Base-by-base conservation (phyloP, 2,888 invertebrate species). In the Merodon equestris region DNA sequence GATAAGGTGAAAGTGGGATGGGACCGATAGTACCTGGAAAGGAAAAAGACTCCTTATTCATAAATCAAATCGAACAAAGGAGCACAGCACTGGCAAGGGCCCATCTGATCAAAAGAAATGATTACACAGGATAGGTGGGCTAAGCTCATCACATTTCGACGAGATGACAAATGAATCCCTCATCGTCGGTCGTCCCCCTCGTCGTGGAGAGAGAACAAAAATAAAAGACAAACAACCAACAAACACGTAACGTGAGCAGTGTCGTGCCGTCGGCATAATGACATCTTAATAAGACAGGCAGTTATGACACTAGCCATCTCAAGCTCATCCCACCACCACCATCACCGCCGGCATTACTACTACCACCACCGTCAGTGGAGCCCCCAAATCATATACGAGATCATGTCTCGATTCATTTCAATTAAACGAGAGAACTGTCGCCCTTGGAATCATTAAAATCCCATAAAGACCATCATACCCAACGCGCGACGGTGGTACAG, bases 381-480 rank as follows among this genome's bases (percentile, higher is more conserved):
- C 40, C 10, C 56, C 42, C n/a, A n/a, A n/a, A n/a, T n/a, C n/a
- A n/a, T n/a, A 44, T 15, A 51, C 44, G 27, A 48, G 36, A 18
- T 17, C 61, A 50, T 53, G 48, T 63, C 58, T 70, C 61, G 68
- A 79, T 70, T 79, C 68, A 64, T 79, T 79, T 79, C 74, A 79
- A 79, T 74, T 79, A 74, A 74, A 70, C 47, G 70, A 70, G 74
- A 79, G 58, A 79, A 68, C 68, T 74, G 74, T 79, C 79, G 70
- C 60, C 79, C 63, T 79, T 74, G 79, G 70, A 74, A 70, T 70
- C 70, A 70, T 74, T 60, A 74, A 79, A 79, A 58, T 19, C 54
- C 47, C 70, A 64, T 68, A 79, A 79, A 74, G 68, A 79, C 73
- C 79, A 68, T 60, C 79, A 50, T 53, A 34, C 18, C 7, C 40